Evolutionary conservation across 2,888 invertebrate species (phyloP), one percentile per base, ranked within the genome.

Genomic region (Lasioglossum lativentre): DNA sequence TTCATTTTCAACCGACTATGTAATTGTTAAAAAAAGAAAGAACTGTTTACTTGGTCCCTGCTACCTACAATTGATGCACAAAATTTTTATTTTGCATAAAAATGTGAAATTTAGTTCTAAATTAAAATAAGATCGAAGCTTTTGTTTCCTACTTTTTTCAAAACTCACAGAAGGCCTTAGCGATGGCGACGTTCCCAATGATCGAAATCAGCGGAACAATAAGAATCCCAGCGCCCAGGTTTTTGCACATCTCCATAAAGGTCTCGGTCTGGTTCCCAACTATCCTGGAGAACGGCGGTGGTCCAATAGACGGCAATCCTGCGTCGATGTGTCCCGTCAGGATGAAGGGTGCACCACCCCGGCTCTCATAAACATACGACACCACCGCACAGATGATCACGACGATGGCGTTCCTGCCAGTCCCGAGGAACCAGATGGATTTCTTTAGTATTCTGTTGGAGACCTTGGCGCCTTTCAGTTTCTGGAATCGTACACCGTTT

Each of bases 91-190:
- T 19, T 47, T 47, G 19, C 47, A 47, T 6, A 19, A 5, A 10
- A 0, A 47, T 4, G 47, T 5, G 5, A 19, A 19, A 5, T 47
- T 8, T 52, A 52, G 8, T 52, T 23, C 2, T 23, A 52, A 52
- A 52, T 52, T 47, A 45, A 45, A 45, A 16, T 45, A 14, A 45
- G 45, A 52, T 52, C 52, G 23, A 10, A 52, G 23, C 23, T 52
- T 52, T 23, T 8, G 47, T 23, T 52, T 23, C 47, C 23, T 23
- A 8, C 23, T 23, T 23, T 23, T 23, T 8, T 23, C 30, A 2
- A 72, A 75, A 96, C 96, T 96, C 95, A 98, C 98, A 96, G 95
- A 98, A 98, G 80, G 97, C 97, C 95, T 98, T 98, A n/a, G 97
- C 98, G 87, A 98, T 98, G 4, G 98, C 98, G 66, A 98, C 97